Percentiles rank a stretch among this genome's conserved stretches.
phyloP scores from a whole-genome alignment of 2,888 invertebrate species.

The Petrophora chlorosata region DNA sequence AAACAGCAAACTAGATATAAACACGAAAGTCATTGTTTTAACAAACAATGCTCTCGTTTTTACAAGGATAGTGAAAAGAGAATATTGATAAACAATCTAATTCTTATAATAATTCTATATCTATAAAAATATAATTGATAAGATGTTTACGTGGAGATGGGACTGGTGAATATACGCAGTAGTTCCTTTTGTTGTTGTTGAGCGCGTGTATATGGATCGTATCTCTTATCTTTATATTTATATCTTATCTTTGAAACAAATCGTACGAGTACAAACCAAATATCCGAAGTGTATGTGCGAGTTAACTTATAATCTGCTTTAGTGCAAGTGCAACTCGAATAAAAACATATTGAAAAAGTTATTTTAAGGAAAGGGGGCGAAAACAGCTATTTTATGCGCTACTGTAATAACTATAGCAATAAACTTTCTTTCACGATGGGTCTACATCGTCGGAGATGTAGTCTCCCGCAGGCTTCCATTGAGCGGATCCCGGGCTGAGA shows the following conservation, averaged over 20 bases:
- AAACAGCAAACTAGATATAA: too few species aligned
- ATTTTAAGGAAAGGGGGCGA: conserved; percentile 2
- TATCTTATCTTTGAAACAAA: too few species aligned
- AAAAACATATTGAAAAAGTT: conserved; percentile 19
- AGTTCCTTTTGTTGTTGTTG: too few species aligned
- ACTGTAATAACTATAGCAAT: conserved; percentile 17
- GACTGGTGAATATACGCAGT: background rate
- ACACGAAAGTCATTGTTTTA: too few species aligned
- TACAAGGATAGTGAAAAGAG: too few species aligned
- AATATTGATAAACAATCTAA: background rate
- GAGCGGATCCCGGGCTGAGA: conserved; percentile 72
- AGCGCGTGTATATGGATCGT: too few species aligned
- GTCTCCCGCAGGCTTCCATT: conserved; percentile 60
- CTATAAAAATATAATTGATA: conserved; percentile 1
- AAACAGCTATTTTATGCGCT: background rate
- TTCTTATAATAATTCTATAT: background rate
- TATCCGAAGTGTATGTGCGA: too few species aligned
- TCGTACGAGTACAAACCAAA: too few species aligned
- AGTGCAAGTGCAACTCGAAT: background rate
- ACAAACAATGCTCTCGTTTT: too few species aligned
- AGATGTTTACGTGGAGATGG: conserved; percentile 1
- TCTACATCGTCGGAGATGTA: conserved; percentile 27
- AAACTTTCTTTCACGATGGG: conserved; percentile 19
- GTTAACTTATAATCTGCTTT: background rate
- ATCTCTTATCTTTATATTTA: too few species aligned